These are phyloP conservation scores for Reticulitermes lucifugus DNA, from an alignment of 2,888 invertebrate species.

Conservation along the genomic window DNA sequence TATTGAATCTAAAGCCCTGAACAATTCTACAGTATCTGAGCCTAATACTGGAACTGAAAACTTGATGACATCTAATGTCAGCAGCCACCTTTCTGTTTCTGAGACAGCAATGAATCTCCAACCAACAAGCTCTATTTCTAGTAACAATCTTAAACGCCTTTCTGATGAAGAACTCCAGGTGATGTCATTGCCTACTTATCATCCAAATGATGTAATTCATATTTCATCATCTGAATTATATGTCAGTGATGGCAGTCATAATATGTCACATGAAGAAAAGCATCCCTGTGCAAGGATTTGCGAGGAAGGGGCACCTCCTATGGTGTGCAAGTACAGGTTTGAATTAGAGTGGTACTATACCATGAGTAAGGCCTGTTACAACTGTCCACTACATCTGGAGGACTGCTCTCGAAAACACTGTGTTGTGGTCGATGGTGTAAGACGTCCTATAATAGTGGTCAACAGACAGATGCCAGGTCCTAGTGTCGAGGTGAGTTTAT, in stretches of 20 bases:
- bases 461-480: slow-evolving; percentile 93
- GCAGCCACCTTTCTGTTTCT: too few species aligned
- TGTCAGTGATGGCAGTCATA: not conserved
- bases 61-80: too few species aligned
- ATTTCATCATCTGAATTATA: not conserved
- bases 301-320: slow-evolving; percentile 68
- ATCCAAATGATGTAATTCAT: slow-evolving; percentile 16
- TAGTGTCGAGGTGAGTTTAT: slow-evolving; percentile 75
- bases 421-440: slow-evolving; percentile 84
- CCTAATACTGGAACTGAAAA: too few species aligned
- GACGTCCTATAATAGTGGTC: slow-evolving; percentile 79
- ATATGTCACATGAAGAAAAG: not conserved
- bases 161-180: not conserved
- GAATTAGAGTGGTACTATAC: slow-evolving; percentile 86
- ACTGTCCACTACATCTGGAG: slow-evolving; percentile 79
- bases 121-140: too few species aligned
- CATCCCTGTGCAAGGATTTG: slow-evolving; percentile 78
- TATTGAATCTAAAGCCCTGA: too few species aligned
- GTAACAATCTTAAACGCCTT: too few species aligned
- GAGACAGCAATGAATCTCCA: too few species aligned
- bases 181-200: not conserved
- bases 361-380: slow-evolving; percentile 88
- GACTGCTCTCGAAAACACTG: slow-evolving; percentile 86
- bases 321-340: slow-evolving; percentile 79
- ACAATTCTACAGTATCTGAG: too few species aligned